Base-by-base conservation (phyloP, 1,140 invertebrate genomes). In the Magallana gigas region DNA sequence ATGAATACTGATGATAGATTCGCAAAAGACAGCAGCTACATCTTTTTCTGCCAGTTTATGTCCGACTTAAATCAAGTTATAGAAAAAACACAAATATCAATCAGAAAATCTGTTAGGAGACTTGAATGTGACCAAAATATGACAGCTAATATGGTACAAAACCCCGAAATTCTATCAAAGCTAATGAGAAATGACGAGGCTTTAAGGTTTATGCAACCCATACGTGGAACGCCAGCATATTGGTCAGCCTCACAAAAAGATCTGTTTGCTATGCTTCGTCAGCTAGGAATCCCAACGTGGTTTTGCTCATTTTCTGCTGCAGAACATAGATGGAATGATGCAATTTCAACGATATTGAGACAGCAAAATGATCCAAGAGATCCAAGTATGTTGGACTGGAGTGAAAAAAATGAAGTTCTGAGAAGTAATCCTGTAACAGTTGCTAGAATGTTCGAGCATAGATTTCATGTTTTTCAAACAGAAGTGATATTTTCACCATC, bases 301-400 rank as follows among this genome's bases (percentile, higher is more conserved):
- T 88, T 91, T 80, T 82, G 62, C 58, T 89, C 83, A 14, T 83
- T 89, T 56, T 90, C 88, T 57, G 80, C 89, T 29, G 90, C 90
- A 14, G 90, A 90, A 60, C 83, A 80, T 1, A 68, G 68, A 68
- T 91, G 90, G 89, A 57, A 9, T 18, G 86, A 90, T 82, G 57
- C 88, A 82, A 81, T 90, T 2, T 83, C 68, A 48, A 83, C 81
- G 56, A 83, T 88, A 3, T 68, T 80, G 11, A 76, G 23, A 56
- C 57, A 90, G 12, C 57, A 87, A 57, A 86, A 88, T 68, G 36
- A 82, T 62, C 48, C 71, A 14, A 88, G 68, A 80, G 8, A 57
- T 23, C 3, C 36, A 18, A 7, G 8, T 16, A 29, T 57, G 8
- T 11, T 87, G 1, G 64, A 84, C 29, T 87, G 81, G 60, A 84